Base-by-base conservation (phyloP, 2,113 vertebrate genomes). In the Arenaria interpres region DNA sequence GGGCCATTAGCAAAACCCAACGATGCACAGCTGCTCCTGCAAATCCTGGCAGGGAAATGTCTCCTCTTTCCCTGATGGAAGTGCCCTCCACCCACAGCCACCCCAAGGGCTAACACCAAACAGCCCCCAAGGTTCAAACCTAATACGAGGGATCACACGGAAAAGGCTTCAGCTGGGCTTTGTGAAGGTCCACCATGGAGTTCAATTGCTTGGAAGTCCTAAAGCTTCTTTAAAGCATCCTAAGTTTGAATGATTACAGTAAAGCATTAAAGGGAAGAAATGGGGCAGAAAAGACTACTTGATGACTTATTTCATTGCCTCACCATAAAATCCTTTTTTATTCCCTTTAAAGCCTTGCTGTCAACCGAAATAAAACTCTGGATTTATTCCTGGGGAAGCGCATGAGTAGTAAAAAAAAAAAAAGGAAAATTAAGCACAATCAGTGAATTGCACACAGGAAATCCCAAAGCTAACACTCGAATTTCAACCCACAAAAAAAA, bases 61-160 rank as follows among this genome's bases (percentile, higher is more conserved):
- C 3, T 2, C 5, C 8, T 32, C 28, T 9, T 15, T 6, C 11
- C 37, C 48, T 24, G 14, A 5, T 3, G 6, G 1, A 7, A 9
- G 30, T 4, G 12, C 2, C 27, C 59, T 43, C 50, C 39, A 23
- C 2, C 14, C 79, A 15, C 67, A 76, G 45, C 43, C 86, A 21
- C 62, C 59, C 19, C 32, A 28, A 8, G 45, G 3, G 10, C 27
- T 10, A 22, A 20, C 15, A 28, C n/a, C 7, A 0, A 71, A 14
- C 30, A 57, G 15, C 60, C 51, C 46, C 6, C 5, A 4, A 4
- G 21, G 5, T 32, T 45, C 33, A 69, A 30, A 20, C 15, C 21
- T 22, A 5, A 5, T 1, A 41, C 1, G 1, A 24, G 46, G 23
- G 8, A 32, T 14, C 4, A 5, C 12, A 10, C 1, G 2, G 14